Percentiles rank a stretch among this genome's conserved stretches.
These are phyloP conservation scores for Apomyelois bistriatella DNA, from an alignment of 2,888 invertebrate species.

Conservation along the genomic window DNA sequence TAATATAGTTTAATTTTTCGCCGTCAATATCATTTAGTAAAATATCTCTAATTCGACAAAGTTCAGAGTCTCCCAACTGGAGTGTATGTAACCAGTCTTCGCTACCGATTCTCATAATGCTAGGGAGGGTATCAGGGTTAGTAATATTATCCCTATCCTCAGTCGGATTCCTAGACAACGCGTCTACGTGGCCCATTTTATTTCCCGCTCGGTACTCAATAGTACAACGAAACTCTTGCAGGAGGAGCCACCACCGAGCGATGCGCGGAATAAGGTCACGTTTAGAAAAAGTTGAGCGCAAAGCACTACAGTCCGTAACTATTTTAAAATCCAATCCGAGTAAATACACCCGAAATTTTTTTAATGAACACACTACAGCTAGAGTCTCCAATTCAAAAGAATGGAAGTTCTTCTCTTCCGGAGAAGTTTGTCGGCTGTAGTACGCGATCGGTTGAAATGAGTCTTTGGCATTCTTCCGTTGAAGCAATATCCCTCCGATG, in stretches of 20 bases:
- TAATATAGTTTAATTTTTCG: conserved; percentile 14
- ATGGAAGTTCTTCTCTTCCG: conserved; percentile 26
- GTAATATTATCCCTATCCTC: not conserved
- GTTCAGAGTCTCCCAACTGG: conserved; percentile 19
- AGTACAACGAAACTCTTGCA: conserved; percentile 19
- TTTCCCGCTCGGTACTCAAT: conserved; percentile 19
- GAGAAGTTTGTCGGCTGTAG: too few species aligned
- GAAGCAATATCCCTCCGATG: conserved; percentile 19
- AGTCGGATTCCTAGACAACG: conserved; percentile 14
- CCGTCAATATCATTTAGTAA: conserved; percentile 14
- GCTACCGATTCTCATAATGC: conserved; percentile 13
- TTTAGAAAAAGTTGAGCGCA: too few species aligned
- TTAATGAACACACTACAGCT: conserved; percentile 21
- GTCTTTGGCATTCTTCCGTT: not conserved
- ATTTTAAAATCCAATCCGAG: too few species aligned
- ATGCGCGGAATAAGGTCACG: conserved; percentile 11
- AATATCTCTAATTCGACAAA: conserved; percentile 19
- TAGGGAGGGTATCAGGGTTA: not conserved
- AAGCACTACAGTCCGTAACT: too few species aligned
- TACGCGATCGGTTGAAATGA: conserved; percentile 14
- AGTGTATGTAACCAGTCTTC: conserved; percentile 21
- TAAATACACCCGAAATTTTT: too few species aligned
- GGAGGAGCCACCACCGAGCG: conserved; percentile 18
- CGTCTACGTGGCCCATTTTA: conserved; percentile 21
- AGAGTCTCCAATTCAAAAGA: conserved; percentile 26